Base-by-base conservation (phyloP, 2,888 invertebrate species). In the Netelia fuscicornis region DNA sequence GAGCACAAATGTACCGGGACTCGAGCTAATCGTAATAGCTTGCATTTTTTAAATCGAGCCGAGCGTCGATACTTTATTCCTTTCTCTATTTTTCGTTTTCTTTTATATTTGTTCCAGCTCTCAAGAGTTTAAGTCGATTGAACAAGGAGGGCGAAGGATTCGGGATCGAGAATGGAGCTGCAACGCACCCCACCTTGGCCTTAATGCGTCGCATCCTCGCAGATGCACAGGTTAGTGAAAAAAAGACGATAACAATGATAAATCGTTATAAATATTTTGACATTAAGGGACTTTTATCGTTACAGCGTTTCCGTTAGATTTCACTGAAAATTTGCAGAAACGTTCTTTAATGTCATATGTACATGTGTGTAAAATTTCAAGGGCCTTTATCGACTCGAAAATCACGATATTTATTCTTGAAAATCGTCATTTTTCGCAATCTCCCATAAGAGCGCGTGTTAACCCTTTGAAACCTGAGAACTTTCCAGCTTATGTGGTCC, bases 151-250 rank as follows among this genome's bases (percentile, higher is more conserved):
- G 92, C 81, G 93, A 93, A 88, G 91, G 89, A 88, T 90, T 92
- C 88, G 91, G 90, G 82, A 91, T 92, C 88, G 91, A 93, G 88
- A 89, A 93, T 93, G 93, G 92, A 88, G 92, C 91, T 90, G 90
- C 92, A 91, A 87, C 91, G 88, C 95, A 96, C 95, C 95, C 96
- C 95, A 96, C 96, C 95, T 96, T 97, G 97, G 97, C 97, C 95
- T 96, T 97, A 95, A 97, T 97, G 96, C 96, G 97, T 94, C 96
- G 97, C 93, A 97, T 97, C 94, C 95, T 97, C 93, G 96, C 97
- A 94, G 97, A 98, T 96, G 97, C 97, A 94, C 97, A 97, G 96
- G 97, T 97, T 94, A 95, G 93, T 90, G 5, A 30, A 30, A 25
- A 30, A 30, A 30, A 30, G 30, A 30, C 30, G 30, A 30, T 68